Evolutionary conservation across 37 sponge, comb jelly and placozoan genomes (phyloP).

Genomic region (Hexactinellida sp.): DNA sequence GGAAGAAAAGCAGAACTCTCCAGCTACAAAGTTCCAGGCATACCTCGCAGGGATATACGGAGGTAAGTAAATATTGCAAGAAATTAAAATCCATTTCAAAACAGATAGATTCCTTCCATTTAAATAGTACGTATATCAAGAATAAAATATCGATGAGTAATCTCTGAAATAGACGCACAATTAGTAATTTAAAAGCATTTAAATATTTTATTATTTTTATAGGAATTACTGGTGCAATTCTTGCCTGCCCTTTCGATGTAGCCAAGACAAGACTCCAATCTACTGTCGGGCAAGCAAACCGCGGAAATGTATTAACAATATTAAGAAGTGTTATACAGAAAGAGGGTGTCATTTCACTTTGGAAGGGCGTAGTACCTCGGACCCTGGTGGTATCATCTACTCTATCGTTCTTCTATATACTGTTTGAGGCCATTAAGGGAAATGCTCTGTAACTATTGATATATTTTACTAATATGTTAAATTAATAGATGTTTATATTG

Average conservation of each 20-base stretch:
- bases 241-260: not conserved
- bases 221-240: not conserved
- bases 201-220: not conserved
- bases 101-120: too few relatives aligned
- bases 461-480: too few relatives aligned
- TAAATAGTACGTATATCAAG: too few relatives aligned
- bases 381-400: not conserved
- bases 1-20: not conserved
- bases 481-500: too few relatives aligned
- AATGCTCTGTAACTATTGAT: too few relatives aligned
- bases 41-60: not conserved
- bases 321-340: not conserved
- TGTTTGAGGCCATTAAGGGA: not conserved
- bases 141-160: too few relatives aligned
- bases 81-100: not conserved
- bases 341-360: not conserved
- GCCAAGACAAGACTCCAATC: not conserved
- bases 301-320: not conserved
- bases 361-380: not conserved
- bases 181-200: not conserved
- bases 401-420: not conserved
- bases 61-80: not conserved
- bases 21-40: not conserved
- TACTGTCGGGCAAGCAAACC: not conserved
- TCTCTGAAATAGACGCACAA: too few relatives aligned